A percentile compares a stretch with the other conserved stretches of the same genome.
Conservation (phyloP, 2,113 vertebrate species). For the Cichladusa arquata region DNA sequence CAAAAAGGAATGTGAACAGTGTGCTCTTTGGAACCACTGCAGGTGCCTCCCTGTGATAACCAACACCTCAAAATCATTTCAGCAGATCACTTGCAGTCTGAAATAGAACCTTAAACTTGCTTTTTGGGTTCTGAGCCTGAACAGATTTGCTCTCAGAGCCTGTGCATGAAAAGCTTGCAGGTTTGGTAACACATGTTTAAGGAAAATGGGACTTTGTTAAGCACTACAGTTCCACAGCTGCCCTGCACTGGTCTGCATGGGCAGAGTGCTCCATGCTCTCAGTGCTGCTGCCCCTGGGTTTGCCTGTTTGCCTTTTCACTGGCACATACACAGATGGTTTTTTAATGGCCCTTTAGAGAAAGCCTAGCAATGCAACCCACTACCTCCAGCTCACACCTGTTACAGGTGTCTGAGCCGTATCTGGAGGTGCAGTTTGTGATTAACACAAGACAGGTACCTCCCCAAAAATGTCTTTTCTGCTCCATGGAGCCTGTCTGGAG, state of each 20-base stretch:
- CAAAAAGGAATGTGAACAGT: not conserved
- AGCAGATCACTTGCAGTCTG: not conserved
- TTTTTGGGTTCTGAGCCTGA: not conserved
- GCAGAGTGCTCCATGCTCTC: accelerated
- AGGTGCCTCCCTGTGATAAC: not conserved
- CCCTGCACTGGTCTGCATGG: not conserved
- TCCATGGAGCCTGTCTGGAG: not conserved
- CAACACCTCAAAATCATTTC: not conserved
- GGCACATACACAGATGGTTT: not conserved
- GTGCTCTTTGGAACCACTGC: not conserved
- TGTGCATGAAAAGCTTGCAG: not conserved
- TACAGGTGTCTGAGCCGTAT: not conserved
- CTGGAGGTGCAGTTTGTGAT: not conserved
- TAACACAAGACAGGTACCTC: not conserved
- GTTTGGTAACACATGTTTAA: not conserved
- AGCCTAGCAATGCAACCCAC: not conserved
- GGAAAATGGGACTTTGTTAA: not conserved
- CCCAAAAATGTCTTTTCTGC: not conserved
- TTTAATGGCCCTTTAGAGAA: not conserved
- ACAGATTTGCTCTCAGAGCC: not conserved
- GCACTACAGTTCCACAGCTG: not conserved
- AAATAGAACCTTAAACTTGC: not conserved
- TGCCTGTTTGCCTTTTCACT: not conserved
- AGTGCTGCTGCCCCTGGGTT: not conserved
- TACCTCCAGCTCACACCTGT: not conserved